Conservation (phyloP, 2,113 vertebrate species). For the Trogon melanurus region DNA sequence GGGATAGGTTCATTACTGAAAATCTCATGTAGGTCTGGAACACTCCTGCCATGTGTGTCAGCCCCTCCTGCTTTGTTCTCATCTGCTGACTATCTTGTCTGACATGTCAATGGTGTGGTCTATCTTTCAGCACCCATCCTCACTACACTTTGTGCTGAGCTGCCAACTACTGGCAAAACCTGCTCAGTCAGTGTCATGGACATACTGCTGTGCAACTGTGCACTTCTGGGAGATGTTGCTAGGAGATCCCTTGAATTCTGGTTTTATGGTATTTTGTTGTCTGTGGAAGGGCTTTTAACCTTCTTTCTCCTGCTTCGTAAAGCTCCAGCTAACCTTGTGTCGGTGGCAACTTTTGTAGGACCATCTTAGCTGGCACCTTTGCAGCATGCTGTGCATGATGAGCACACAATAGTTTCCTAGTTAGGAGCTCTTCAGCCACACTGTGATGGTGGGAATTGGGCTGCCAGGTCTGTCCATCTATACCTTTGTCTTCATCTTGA, state of each 20-base stretch:
- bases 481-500: background rate
- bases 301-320: background rate
- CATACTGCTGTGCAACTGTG: background rate
- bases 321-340: background rate
- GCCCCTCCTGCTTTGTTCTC: background rate
- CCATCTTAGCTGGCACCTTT: background rate
- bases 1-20: background rate
- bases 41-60: background rate
- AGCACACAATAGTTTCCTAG: background rate
- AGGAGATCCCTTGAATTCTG: background rate
- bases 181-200: accelerated
- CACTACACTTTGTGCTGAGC: background rate
- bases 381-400: background rate
- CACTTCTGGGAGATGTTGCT: background rate
- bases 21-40: background rate
- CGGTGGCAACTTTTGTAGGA: background rate
- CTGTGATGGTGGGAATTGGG: background rate
- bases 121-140: background rate
- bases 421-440: background rate
- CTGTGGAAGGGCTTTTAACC: background rate
- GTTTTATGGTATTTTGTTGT: background rate
- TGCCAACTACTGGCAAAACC: background rate
- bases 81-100: background rate
- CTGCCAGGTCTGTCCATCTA: background rate
- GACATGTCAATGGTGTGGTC: background rate